phyloP scores from a whole-genome alignment of 2,113 vertebrate species.

The Neomonachus schauinslandi region DNA sequence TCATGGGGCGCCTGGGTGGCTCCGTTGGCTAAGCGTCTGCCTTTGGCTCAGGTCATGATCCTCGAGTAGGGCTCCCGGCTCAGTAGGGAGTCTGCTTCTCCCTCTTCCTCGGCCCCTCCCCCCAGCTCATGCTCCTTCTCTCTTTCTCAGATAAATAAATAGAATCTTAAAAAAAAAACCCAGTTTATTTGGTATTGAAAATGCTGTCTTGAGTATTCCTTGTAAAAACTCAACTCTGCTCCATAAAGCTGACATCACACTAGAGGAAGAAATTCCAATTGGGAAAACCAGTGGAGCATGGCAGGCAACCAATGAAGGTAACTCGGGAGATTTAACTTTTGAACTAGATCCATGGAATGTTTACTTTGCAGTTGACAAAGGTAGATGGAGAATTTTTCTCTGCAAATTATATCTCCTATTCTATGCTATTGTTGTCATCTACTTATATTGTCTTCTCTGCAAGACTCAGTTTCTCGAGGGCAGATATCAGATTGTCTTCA shows the following conservation, averaged over 20 bases:
- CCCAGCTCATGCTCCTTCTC: not conserved
- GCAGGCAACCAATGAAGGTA: conserved; percentile 68
- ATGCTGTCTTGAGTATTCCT: conserved; percentile 12
- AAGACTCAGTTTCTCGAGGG: not conserved
- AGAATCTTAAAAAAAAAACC: not conserved
- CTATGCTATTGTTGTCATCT: not conserved
- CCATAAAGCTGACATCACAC: conserved; percentile 27
- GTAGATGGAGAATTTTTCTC: conserved; percentile 31
- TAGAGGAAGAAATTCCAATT: conserved; percentile 79
- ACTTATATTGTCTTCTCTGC: not conserved
- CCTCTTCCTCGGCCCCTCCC: not conserved
- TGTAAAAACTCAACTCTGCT: conserved; percentile 54
- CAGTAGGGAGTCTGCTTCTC: no score
- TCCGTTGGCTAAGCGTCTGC: not conserved
- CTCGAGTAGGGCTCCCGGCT: not conserved
- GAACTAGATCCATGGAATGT: conserved; percentile 60
- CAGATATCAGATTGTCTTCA: not conserved
- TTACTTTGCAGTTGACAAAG: conserved; percentile 76
- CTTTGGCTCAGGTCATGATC: not conserved
- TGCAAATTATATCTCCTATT: not conserved
- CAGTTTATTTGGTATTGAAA: conserved; percentile 74
- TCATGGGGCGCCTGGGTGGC: not conserved
- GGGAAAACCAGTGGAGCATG: conserved; percentile 69
- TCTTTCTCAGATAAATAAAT: not conserved
- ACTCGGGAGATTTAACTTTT: conserved; percentile 66